A percentile compares a stretch with the other conserved stretches of the same genome.
Evolutionary conservation across 64 coral and sea anemone genomes (phyloP).

Genomic region (Montipora sp.): DNA sequence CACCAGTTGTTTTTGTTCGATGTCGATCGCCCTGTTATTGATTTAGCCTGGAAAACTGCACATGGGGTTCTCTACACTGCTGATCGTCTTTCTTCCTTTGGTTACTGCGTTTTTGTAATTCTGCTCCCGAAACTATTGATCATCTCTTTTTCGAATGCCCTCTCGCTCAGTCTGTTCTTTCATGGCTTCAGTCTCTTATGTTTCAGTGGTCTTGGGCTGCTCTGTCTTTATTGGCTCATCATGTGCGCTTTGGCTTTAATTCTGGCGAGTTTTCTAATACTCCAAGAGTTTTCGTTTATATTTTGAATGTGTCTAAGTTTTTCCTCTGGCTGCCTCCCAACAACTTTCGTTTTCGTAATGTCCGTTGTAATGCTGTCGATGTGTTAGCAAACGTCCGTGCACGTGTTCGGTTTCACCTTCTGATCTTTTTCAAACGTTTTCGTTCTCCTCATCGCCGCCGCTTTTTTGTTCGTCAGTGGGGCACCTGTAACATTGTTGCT

Average conservation of each 20-base stretch:
- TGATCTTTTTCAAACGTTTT: background rate
- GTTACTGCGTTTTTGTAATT: background rate
- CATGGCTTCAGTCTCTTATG: background rate
- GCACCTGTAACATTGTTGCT: background rate
- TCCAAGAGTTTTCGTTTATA: background rate
- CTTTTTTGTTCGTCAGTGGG: background rate
- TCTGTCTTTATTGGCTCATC: background rate
- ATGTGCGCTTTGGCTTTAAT: background rate
- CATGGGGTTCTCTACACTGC: conserved; percentile 8
- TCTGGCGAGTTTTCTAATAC: background rate
- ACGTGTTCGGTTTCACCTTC: background rate
- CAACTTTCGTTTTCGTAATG: background rate
- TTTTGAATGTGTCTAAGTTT: background rate
- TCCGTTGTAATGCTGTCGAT: background rate
- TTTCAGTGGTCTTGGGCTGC: background rate
- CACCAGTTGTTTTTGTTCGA: background rate
- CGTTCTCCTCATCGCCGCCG: background rate
- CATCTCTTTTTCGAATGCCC: background rate
- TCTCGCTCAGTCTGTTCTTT: background rate
- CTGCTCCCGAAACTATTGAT: background rate
- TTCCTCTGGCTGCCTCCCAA: background rate
- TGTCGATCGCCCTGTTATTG: conserved; percentile 7
- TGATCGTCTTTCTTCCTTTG: background rate
- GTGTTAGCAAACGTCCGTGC: background rate
- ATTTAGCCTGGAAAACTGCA: conserved; percentile 12